These are phyloP conservation scores for Nemapogon koenigi DNA, from an alignment of 2,888 invertebrate species.

Conservation along the genomic window DNA sequence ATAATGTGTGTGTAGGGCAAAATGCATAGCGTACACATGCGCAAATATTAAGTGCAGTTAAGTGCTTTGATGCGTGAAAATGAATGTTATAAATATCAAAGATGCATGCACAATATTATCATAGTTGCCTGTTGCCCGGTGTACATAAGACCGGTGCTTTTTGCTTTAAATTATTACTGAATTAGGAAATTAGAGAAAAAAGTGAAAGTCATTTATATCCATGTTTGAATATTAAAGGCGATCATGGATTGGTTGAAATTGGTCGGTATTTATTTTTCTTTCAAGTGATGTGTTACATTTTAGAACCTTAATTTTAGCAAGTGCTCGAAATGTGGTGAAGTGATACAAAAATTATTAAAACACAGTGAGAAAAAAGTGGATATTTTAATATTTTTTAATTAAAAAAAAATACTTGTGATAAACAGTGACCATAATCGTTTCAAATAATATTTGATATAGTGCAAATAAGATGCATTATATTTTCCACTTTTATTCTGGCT, in stretches of 20 bases:
- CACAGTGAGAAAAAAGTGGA: background rate
- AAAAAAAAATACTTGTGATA: background rate
- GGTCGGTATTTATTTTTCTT: constrained; percentile 63
- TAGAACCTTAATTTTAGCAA: too few relatives aligned
- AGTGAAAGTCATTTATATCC: constrained; percentile 5
- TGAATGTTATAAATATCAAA: constrained; percentile 63
- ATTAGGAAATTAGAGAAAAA: constrained; percentile 14
- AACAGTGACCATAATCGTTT: too few relatives aligned
- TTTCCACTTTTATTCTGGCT: background rate
- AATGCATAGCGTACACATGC: constrained; percentile 25
- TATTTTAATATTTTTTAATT: background rate
- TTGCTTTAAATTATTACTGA: constrained; percentile 20
- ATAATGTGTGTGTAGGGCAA: too few relatives aligned
- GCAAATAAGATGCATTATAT: background rate
- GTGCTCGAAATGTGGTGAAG: too few relatives aligned
- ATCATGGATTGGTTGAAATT: constrained; percentile 62
- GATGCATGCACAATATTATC: constrained; percentile 45
- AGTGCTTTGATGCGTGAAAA: constrained; percentile 59
- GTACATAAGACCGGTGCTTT: constrained; percentile 36
- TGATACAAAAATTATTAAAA: too few relatives aligned
- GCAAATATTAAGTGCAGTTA: constrained; percentile 14
- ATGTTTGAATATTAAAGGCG: constrained; percentile 20
- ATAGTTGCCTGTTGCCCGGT: constrained; percentile 52
- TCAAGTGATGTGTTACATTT: too few relatives aligned
- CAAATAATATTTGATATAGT: background rate